phyloP scores from a whole-genome alignment of 2,888 invertebrate genomes.

The Oasisia sp. region DNA sequence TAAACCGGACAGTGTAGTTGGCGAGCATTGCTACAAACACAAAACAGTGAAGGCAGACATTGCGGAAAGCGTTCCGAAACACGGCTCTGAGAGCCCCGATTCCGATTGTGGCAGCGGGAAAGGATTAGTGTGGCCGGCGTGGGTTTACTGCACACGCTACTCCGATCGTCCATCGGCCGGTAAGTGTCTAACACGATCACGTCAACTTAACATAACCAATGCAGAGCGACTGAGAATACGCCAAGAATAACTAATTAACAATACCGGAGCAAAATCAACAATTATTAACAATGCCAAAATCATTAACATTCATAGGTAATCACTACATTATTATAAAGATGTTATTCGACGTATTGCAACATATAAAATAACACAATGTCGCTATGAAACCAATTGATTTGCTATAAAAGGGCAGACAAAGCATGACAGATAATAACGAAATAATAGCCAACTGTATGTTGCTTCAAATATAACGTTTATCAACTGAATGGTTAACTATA shows the following conservation, averaged over 20 bases:
- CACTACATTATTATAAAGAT: not conserved
- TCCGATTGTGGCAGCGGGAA: not conserved
- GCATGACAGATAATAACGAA: not conserved
- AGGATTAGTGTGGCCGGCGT: constrained; percentile 74
- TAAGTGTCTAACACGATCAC: constrained; percentile 43
- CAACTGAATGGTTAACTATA: not conserved
- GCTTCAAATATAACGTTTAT: not conserved
- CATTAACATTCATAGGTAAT: not conserved
- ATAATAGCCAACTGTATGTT: not conserved
- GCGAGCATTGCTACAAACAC: not conserved
- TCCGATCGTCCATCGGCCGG: constrained; percentile 69
- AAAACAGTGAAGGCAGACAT: not conserved
- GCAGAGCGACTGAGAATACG: not conserved
- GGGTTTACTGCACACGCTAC: constrained; percentile 96
- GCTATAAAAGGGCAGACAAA: too few species aligned
- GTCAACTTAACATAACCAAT: not conserved
- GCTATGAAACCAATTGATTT: not conserved
- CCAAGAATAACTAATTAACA: not conserved
- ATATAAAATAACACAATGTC: too few species aligned
- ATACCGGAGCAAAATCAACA: not conserved
- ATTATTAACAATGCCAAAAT: too few species aligned
- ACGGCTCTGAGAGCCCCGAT: not conserved
- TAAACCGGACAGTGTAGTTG: not conserved
- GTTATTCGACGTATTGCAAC: not conserved
- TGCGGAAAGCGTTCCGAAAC: not conserved